A percentile compares a stretch with the other conserved stretches of the same genome.
Evolutionary conservation across 2,113 vertebrate genomes (phyloP).

Genomic region (Antechinus stuartii): DNA sequence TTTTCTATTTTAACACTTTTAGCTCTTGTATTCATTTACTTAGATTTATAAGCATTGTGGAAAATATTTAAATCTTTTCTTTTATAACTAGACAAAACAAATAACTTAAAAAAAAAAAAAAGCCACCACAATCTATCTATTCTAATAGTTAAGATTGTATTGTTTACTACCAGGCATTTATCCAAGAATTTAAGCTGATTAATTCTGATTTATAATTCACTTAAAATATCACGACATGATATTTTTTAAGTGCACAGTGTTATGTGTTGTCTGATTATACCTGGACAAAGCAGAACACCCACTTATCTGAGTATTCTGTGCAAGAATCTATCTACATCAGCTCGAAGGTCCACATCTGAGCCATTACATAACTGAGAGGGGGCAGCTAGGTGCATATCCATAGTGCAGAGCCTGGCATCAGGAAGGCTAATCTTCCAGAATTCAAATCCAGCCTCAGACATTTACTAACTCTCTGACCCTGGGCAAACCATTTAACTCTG

Average conservation of each 20-base stretch:
- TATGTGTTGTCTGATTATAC: neutral
- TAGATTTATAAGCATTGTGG: constrained; percentile 52
- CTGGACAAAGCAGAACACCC: neutral
- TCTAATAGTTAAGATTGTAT: constrained; percentile 52
- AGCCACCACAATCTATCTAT: neutral
- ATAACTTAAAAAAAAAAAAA: constrained; percentile 60
- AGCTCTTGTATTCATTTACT: constrained; percentile 48
- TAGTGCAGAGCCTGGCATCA: neutral
- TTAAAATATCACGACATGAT: neutral
- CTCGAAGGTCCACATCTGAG: neutral
- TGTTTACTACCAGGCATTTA: constrained; percentile 44
- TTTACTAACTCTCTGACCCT: neutral
- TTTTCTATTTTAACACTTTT: constrained; percentile 56
- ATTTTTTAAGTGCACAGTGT: too few species aligned
- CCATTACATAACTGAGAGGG: neutral
- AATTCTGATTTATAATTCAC: constrained; percentile 29
- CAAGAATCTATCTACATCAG: neutral
- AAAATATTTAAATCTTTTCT: constrained; percentile 45
- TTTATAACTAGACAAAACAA: constrained; percentile 60
- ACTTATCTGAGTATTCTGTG: neutral
- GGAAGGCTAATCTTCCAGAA: neutral
- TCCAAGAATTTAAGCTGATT: constrained; percentile 53
- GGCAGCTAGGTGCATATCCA: neutral
- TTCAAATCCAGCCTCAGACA: neutral
- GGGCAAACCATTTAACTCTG: neutral